Evolutionary conservation across 2,797 vertebrate species (phyloP).

Genomic region (Enoplosus armatus): DNA sequence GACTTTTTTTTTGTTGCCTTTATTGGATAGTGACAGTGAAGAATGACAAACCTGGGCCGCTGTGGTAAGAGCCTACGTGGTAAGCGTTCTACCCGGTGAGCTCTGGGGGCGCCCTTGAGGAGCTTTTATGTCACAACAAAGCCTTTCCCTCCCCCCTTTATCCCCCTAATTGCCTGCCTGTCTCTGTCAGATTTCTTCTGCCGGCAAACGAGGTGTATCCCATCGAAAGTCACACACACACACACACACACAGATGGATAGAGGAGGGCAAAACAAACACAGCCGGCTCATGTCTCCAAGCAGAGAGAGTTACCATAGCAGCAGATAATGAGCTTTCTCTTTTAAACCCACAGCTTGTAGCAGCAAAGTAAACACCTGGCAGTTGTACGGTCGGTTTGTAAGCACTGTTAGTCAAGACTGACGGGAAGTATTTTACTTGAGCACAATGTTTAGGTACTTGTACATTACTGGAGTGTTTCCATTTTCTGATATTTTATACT

Average conservation of each 20-base stretch:
- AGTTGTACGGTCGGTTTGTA: neutral
- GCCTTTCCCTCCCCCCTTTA: neutral
- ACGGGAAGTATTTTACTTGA: too few species aligned
- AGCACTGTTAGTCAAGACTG: neutral
- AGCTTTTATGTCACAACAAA: conserved; percentile 59
- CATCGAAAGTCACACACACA: conserved; percentile 17
- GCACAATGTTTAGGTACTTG: too few species aligned
- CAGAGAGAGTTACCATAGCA: conserved; percentile 30
- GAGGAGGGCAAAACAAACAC: conserved; percentile 42
- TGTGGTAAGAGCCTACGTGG: too few species aligned
- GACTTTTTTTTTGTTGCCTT: too few species aligned
- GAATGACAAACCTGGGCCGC: too few species aligned
- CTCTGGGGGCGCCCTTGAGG: too few species aligned
- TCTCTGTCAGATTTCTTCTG: conserved; percentile 28
- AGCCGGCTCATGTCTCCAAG: conserved; percentile 23
- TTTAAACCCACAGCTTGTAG: conserved; percentile 3
- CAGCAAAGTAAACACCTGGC: neutral
- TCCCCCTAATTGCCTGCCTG: conserved; percentile 21
- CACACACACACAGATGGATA: neutral
- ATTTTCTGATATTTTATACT: neutral
- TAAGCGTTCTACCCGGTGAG: too few species aligned
- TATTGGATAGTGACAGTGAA: too few species aligned
- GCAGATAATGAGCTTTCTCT: neutral
- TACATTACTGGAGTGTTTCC: too few species aligned
- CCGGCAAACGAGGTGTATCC: conserved; percentile 27